Percentiles rank a stretch among this genome's conserved stretches.
Evolutionary conservation across 2,888 invertebrate genomes (phyloP).

Genomic region (Macaria liturata): DNA sequence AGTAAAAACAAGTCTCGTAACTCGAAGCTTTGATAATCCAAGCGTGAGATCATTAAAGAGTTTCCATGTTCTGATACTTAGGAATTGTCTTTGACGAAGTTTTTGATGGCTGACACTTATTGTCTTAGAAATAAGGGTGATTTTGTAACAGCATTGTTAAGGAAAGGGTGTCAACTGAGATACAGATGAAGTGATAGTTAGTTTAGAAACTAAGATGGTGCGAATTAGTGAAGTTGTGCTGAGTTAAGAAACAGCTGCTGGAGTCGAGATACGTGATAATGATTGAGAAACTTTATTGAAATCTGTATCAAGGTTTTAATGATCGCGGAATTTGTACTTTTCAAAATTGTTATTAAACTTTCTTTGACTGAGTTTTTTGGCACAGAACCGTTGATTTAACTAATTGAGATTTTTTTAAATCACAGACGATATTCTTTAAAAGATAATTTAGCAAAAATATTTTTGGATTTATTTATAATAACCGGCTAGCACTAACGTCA

Average conservation of each 20-base stretch:
- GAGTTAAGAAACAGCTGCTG: conserved; percentile 8
- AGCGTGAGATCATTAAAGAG: conserved; percentile 30
- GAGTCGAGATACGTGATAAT: conserved; percentile 5
- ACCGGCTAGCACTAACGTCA: too few species aligned
- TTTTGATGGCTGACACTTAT: conserved; percentile 7
- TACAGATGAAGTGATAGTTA: not conserved
- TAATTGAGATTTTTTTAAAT: too few species aligned
- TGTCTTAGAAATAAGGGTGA: conserved; percentile 10
- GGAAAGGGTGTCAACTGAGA: conserved; percentile 1
- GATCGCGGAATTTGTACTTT: not conserved
- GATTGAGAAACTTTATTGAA: conserved; percentile 4
- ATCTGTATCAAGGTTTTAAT: conserved; percentile 2
- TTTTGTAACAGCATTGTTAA: not conserved
- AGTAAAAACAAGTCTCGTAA: conserved; percentile 5
- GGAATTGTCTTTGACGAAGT: conserved; percentile 22
- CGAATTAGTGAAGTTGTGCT: conserved; percentile 9
- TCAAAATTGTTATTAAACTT: too few species aligned
- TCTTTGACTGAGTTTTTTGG: too few species aligned
- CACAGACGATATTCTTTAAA: too few species aligned
- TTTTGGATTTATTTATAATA: too few species aligned
- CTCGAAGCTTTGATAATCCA: conserved; percentile 12
- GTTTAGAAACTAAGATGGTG: conserved; percentile 6
- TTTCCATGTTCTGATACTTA: conserved; percentile 24
- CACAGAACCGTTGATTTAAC: too few species aligned
- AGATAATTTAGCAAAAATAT: too few species aligned